Base-by-base conservation (phyloP, 2,888 invertebrate genomes). In the Scaptomyza flava region DNA sequence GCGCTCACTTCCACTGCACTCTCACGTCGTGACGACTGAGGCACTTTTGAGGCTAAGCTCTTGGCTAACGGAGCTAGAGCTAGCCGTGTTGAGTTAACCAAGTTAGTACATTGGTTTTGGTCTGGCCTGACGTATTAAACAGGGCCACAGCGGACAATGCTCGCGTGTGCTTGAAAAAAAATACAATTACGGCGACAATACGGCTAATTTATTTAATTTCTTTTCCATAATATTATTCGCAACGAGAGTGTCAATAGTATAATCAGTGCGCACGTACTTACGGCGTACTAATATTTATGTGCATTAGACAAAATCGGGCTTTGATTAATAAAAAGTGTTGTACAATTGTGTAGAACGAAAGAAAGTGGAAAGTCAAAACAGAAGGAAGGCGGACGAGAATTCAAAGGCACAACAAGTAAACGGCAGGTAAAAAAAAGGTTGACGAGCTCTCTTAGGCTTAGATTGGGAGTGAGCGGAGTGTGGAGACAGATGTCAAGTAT, bases 41-140 rank as follows among this genome's bases (percentile, higher is more conserved):
- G 38, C 46, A 53, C 42, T 60, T 57, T 72, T 57, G 36, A 65
- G 76, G 76, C 79, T 79, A 75, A 79, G 79, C 79, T 68, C 74
- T 72, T 41, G 60, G 65, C 75, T 75, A 75, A 74, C 61, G 47
- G 56, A 52, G 72, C 62, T 61, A 77, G 65, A 52, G 65, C 79
- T 70, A 81, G 70, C 73, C 66, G 81, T 65, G 56, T 68, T 64
- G 77, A 68, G 81, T 77, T 77, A 77, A 72, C 70, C 79, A 82
- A 79, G 81, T 84, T 81, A 87, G 84, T 81, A 74, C n/a, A 71
- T 75, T 77, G 65, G 48, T 78, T 75, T 82, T 71, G 67, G 71
- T 78, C 76, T 81, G 72, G 70, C 73, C 81, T 70, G 76, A 73
- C 79, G 75, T 68, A 87, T 71, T 68, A 76, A 76, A 65, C 78